Conservation (phyloP, 30 jellyfish, hydroid and myxozoan genomes). For the Aurelia sp. region DNA sequence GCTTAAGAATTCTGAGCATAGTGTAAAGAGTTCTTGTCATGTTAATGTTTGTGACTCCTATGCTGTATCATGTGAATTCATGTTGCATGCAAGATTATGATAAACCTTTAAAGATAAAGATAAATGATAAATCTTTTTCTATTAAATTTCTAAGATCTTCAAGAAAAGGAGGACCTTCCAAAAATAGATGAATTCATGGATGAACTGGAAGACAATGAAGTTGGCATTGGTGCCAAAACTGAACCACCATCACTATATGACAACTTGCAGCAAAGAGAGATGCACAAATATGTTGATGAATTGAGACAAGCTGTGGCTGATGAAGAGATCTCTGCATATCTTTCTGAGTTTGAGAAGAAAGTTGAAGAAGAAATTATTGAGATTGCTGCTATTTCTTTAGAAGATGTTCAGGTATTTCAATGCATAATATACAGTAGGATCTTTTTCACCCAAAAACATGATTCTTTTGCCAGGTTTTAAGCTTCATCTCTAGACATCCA, state of each 20-base stretch:
- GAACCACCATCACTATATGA: slow-evolving; percentile 70
- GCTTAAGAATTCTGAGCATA: too few species aligned
- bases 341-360: slow-evolving; percentile 85
- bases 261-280: slow-evolving; percentile 52
- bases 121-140: neutral
- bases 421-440: too few species aligned
- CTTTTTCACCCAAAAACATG: too few species aligned
- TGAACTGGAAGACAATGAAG: slow-evolving; percentile 19
- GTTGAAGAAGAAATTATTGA: slow-evolving; percentile 85
- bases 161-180: slow-evolving; percentile 50
- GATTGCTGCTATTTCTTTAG: slow-evolving; percentile 89
- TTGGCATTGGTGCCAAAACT: slow-evolving; percentile 40
- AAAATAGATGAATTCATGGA: slow-evolving; percentile 34
- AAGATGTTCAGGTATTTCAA: slow-evolving; percentile 86
- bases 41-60: too few species aligned
- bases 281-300: slow-evolving; percentile 73
- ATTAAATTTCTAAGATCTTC: slow-evolving; percentile 6
- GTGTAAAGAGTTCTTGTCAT: too few species aligned
- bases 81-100: too few species aligned
- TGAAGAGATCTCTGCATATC: slow-evolving; percentile 87
- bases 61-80: too few species aligned
- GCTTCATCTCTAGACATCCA: too few species aligned
- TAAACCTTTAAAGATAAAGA: too few species aligned
- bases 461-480: too few species aligned
- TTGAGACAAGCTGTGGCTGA: slow-evolving; percentile 81